phyloP scores from a whole-genome alignment of 2,113 vertebrate genomes.

The Podarcis muralis region DNA sequence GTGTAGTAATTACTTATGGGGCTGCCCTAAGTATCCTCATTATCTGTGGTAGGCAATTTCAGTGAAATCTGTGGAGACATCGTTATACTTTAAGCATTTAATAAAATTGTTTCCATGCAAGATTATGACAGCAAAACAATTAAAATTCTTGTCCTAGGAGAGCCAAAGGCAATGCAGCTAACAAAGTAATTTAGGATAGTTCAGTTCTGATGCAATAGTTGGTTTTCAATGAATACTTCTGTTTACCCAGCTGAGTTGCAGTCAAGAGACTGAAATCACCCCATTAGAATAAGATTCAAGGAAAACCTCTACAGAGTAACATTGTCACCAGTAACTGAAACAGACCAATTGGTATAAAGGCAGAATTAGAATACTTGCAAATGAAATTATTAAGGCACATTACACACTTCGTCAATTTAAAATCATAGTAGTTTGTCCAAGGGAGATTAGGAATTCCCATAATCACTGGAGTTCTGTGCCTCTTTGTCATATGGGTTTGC shows the following conservation, averaged over 20 bases:
- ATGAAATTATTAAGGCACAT: slow-evolving; percentile 8
- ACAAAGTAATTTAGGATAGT: slow-evolving; percentile 61
- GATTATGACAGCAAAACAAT: slow-evolving; percentile 57
- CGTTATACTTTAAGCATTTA: slow-evolving; percentile 27
- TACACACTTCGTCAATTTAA: not conserved
- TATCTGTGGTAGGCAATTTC: slow-evolving; percentile 12
- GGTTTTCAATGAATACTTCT: slow-evolving; percentile 62
- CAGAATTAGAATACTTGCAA: slow-evolving; percentile 30
- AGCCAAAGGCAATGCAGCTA: slow-evolving; percentile 49
- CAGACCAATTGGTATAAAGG: slow-evolving; percentile 29
- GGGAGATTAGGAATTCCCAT: not conserved
- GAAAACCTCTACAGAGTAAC: no score
- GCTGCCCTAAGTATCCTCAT: not conserved
- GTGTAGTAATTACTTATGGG: not conserved
- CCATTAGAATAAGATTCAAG: not conserved
- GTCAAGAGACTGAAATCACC: slow-evolving; percentile 50
- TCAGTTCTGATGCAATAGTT: slow-evolving; percentile 65
- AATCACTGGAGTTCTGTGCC: not conserved
- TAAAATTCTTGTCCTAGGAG: slow-evolving; percentile 53
- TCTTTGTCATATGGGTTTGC: not conserved
- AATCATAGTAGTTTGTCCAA: not conserved
- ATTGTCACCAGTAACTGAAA: slow-evolving; percentile 19
- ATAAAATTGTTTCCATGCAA: slow-evolving; percentile 32
- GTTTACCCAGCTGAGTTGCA: slow-evolving; percentile 59
- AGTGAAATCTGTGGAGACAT: slow-evolving; percentile 22